Base-by-base conservation (phyloP, 2,888 invertebrate species). In the Odontocolon sp. region DNA sequence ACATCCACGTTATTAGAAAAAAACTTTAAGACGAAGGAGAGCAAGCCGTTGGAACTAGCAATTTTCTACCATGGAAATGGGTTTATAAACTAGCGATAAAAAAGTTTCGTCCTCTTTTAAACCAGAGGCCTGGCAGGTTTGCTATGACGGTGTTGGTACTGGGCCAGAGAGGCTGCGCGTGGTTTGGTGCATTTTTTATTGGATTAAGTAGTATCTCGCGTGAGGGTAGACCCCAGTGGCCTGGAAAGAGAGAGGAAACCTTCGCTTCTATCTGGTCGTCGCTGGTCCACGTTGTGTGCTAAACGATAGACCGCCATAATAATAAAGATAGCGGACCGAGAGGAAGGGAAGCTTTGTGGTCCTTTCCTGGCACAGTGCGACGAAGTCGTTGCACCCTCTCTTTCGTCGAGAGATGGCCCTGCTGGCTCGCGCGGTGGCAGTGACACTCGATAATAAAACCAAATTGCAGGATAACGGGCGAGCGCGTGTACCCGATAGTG, bases 251-350 rank as follows among this genome's bases (percentile, higher is more conserved):
- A 2, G 9, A 47, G 38, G 6, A 9, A 14, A 18, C 33, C n/a
- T 31, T 50, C 16, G 16, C 11, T 47, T 26, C 57, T 54, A 66
- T 59, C 70, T 71, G 21, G 21, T 38, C 45, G 28, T 59, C 40
- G 54, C 50, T 45, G 33, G 47, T 67, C 36, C 36, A 52, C 14
- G 66, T 66, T 33, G 47, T 50, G 59, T 11, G 61, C 59, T 71
- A 68, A 75, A 77, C 74, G 79, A 75, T 72, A 68, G 72, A 68
- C 71, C 64, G 66, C 33, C 57, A 68, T 80, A 77, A 82, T 82
- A 80, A 82, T 80, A 81, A 82, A 80, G 81, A 81, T 81, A 75
- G 69, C 73, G 64, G 47, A 26, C 36, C 64, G 66, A 63, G 11
- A 66, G 28, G 50, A 42, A 50, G 40, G 23, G 40, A n/a, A 75